phyloP scores from a whole-genome alignment of 2,113 vertebrate genomes.

The Macaca fascicularis region DNA sequence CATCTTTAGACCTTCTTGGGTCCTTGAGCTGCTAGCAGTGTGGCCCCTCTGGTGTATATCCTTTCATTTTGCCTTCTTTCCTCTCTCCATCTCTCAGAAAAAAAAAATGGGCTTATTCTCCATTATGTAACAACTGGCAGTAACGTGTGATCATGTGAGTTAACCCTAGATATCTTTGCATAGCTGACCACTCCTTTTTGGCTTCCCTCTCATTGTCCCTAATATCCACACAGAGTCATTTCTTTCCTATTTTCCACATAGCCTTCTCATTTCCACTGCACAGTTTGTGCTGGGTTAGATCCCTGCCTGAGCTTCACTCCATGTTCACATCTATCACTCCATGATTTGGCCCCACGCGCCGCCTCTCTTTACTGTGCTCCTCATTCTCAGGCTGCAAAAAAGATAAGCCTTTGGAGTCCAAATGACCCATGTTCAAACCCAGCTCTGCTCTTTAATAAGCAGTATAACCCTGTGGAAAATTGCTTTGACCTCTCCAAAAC shows the following conservation, averaged over 20 bases:
- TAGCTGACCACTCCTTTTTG: background rate
- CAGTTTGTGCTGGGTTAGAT: background rate
- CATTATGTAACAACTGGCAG: background rate
- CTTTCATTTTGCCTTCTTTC: background rate
- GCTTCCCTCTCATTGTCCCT: fast-evolving
- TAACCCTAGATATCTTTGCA: background rate
- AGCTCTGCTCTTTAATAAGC: background rate
- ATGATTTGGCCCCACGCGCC: background rate
- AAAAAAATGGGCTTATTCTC: background rate
- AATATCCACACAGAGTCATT: background rate
- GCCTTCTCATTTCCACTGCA: background rate
- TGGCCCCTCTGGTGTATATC: background rate
- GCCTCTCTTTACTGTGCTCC: background rate
- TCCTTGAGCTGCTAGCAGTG: background rate
- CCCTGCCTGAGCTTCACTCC: background rate
- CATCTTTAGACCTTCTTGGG: background rate
- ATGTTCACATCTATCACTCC: background rate
- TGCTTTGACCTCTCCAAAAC: background rate
- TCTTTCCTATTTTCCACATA: background rate
- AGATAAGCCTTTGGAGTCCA: background rate
- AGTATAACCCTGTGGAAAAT: background rate
- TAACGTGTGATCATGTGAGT: background rate
- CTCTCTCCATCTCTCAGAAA: background rate
- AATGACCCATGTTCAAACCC: background rate
- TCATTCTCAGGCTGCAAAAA: background rate